These are phyloP conservation scores for Myotis myotis DNA, from an alignment of 2,797 vertebrate genomes.

Conservation along the genomic window DNA sequence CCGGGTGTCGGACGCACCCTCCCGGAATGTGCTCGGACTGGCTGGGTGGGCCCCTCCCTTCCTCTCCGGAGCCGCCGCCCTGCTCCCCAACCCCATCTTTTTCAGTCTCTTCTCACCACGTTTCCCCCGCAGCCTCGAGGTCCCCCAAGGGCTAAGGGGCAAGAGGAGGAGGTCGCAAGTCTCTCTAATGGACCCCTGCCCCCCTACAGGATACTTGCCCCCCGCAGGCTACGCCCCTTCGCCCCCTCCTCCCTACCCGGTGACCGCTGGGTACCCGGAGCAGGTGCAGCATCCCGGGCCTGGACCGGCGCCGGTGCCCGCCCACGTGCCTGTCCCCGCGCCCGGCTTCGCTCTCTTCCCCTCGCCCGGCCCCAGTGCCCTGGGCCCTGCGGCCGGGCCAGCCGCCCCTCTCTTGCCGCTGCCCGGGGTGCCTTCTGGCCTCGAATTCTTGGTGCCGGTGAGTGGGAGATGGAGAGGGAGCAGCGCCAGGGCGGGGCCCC, in stretches of 20 bases:
- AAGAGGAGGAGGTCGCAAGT: neutral
- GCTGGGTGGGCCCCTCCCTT: constrained; percentile 66
- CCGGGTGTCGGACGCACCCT: constrained; percentile 45
- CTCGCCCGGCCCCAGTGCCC: constrained; percentile 36
- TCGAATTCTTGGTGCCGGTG: constrained; percentile 92
- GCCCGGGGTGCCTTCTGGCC: constrained; percentile 88
- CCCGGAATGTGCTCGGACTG: constrained; percentile 69
- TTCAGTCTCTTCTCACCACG: neutral
- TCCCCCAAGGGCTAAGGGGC: neutral
- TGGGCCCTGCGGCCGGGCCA: constrained; percentile 55
- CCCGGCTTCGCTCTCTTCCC: constrained; percentile 84
- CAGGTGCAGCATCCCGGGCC: constrained; percentile 77
- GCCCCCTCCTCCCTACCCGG: constrained; percentile 84
- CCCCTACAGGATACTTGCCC: constrained; percentile 63
- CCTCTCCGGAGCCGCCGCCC: constrained; percentile 66
- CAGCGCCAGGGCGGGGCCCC: neutral
- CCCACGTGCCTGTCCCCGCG: constrained; percentile 78
- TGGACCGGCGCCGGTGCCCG: constrained; percentile 76
- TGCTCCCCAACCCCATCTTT: constrained; percentile 53
- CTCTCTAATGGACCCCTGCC: neutral
- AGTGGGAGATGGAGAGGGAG: constrained; percentile 30
- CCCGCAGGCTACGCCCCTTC: constrained; percentile 84
- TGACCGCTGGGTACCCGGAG: constrained; percentile 83
- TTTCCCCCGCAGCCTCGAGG: neutral
- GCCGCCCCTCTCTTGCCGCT: constrained; percentile 60